A percentile compares a stretch with the other conserved stretches of the same genome.
phyloP scores from a whole-genome alignment of 2,888 invertebrate genomes.

The Hoplodrina blanda region DNA sequence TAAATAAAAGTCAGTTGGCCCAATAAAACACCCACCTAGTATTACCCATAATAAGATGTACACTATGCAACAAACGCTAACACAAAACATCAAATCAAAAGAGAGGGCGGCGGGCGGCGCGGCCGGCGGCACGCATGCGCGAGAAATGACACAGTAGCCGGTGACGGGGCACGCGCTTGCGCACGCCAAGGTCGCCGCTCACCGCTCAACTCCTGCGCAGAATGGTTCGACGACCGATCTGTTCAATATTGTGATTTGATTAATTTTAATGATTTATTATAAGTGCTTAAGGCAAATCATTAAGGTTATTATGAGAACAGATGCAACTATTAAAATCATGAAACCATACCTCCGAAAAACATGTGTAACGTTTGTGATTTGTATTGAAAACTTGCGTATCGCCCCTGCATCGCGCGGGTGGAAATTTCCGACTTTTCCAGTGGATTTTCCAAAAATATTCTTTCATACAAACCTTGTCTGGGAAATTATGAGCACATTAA shows the following conservation, averaged over 20 bases:
- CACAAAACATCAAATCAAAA: slow-evolving; percentile 51
- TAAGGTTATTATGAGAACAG: not conserved
- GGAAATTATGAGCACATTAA: no score
- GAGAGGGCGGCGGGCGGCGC: slow-evolving; percentile 60
- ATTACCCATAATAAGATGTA: slow-evolving; percentile 1
- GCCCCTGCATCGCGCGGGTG: no score
- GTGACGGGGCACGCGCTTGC: slow-evolving; percentile 69
- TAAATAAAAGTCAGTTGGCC: not conserved
- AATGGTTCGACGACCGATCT: slow-evolving; percentile 82
- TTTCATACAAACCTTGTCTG: no score
- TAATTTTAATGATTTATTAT: slow-evolving; percentile 32
- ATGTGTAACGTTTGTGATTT: not conserved
- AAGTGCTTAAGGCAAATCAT: not conserved
- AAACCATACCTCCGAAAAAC: not conserved
- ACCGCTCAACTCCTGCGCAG: slow-evolving; percentile 67
- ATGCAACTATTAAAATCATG: not conserved
- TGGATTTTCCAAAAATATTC: no score
- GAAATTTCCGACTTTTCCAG: no score
- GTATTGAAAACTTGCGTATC: no score
- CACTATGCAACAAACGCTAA: slow-evolving; percentile 43
- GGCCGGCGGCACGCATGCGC: slow-evolving; percentile 68
- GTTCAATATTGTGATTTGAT: slow-evolving; percentile 59
- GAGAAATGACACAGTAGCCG: slow-evolving; percentile 75
- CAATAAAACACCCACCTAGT: not conserved
- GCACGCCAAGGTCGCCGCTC: slow-evolving; percentile 81